phyloP scores from a whole-genome alignment of 2,797 vertebrate species.

The Otus scops region DNA sequence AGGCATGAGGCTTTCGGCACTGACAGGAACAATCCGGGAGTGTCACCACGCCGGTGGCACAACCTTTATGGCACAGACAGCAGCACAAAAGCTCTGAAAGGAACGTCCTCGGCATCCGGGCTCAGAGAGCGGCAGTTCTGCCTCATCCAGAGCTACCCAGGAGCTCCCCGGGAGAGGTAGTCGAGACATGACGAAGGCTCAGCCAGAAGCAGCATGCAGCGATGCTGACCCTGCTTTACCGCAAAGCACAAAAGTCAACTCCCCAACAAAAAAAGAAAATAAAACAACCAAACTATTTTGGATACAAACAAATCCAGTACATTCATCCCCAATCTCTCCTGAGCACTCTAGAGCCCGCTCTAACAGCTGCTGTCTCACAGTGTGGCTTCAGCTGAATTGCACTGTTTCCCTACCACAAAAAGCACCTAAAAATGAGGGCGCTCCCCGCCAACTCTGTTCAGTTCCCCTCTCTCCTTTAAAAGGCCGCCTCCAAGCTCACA shows the following conservation, averaged over 20 bases:
- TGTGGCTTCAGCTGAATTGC: background rate
- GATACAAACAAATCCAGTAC: background rate
- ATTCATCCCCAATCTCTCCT: background rate
- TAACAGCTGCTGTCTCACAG: background rate
- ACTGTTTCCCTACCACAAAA: background rate
- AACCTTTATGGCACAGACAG: background rate
- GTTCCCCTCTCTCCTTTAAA: background rate
- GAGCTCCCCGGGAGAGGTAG: constrained; percentile 49
- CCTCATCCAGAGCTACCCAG: background rate
- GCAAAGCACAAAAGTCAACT: background rate
- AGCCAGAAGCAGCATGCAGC: background rate
- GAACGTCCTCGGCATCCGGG: background rate
- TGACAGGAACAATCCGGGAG: background rate
- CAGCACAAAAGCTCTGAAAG: background rate
- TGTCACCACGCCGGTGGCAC: fast-evolving
- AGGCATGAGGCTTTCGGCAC: background rate
- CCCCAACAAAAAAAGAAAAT: background rate
- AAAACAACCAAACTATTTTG: background rate
- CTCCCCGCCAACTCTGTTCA: background rate
- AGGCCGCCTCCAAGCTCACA: background rate
- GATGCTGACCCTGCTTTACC: background rate
- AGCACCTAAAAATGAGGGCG: background rate
- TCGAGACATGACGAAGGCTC: background rate
- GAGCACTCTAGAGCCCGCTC: background rate
- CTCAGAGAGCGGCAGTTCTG: background rate